A percentile compares a stretch with the other conserved stretches of the same genome.
These are phyloP conservation scores for Fissipunctia ypsillon DNA, from an alignment of 2,888 invertebrate genomes.

Conservation along the genomic window DNA sequence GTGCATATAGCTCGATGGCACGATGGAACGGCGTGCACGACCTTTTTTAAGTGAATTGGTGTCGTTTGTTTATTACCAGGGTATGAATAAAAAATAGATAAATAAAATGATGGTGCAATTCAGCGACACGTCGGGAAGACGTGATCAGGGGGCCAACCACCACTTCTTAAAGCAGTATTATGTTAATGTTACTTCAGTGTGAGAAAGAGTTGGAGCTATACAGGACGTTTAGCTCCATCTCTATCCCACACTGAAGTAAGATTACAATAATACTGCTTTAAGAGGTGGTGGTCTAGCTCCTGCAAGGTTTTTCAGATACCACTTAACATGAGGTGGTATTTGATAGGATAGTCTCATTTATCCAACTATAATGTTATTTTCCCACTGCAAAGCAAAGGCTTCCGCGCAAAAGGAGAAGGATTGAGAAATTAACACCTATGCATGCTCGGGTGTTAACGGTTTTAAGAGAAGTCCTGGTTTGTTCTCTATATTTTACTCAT, in stretches of 20 bases:
- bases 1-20: conserved; percentile 30
- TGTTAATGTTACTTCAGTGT: no score
- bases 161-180: no score
- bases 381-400: neutral
- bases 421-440: neutral
- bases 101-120: conserved; percentile 1
- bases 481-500: neutral
- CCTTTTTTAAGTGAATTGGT: conserved; percentile 60
- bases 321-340: no score
- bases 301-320: no score
- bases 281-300: no score
- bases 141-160: no score
- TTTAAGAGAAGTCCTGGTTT: neutral
- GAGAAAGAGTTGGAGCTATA: no score
- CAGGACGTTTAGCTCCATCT: no score
- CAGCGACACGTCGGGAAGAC: neutral
- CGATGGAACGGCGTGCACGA: conserved; percentile 32
- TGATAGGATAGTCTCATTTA: no score
- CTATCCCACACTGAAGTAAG: no score
- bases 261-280: no score
- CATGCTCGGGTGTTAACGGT: neutral
- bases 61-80: conserved; percentile 43
- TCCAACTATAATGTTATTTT: neutral
- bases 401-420: neutral
- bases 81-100: conserved; percentile 21